These are phyloP conservation scores for Frankliniella fusca DNA, from an alignment of 2,888 invertebrate genomes.

Conservation along the genomic window DNA sequence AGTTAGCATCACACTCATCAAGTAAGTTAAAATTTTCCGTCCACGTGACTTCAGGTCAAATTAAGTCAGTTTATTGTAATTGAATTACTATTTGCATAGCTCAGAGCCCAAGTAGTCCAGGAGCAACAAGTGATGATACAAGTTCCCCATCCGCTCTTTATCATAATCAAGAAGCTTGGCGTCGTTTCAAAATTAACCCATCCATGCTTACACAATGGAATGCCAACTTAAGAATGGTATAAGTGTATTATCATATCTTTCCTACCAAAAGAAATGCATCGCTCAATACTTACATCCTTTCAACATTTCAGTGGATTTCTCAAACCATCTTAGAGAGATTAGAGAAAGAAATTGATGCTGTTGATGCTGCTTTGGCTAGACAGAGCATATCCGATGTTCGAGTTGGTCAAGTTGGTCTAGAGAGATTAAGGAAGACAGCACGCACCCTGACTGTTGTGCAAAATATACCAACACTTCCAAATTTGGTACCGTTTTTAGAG, in stretches of 20 bases:
- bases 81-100: slow-evolving; percentile 24
- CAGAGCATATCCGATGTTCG: slow-evolving; percentile 64
- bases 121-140: slow-evolving; percentile 49
- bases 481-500: slow-evolving; percentile 75
- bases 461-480: slow-evolving; percentile 54
- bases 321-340: slow-evolving; percentile 74
- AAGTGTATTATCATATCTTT: neutral
- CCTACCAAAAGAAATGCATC: too few relatives aligned
- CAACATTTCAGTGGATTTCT: slow-evolving; percentile 69
- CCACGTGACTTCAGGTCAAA: too few relatives aligned
- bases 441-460: slow-evolving; percentile 51
- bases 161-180: slow-evolving; percentile 54
- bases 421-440: slow-evolving; percentile 69
- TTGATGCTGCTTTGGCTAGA: slow-evolving; percentile 65
- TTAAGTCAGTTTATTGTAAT: neutral
- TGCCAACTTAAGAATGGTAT: slow-evolving; percentile 68
- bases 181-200: slow-evolving; percentile 61
- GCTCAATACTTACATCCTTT: slow-evolving; percentile 17
- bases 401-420: slow-evolving; percentile 65
- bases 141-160: slow-evolving; percentile 49
- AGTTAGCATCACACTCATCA: slow-evolving; percentile 52
- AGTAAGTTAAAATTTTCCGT: neutral
- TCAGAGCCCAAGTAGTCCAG: slow-evolving; percentile 43
- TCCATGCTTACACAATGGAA: slow-evolving; percentile 71
- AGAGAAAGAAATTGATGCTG: slow-evolving; percentile 65